Percentiles rank a stretch among this genome's conserved stretches.
phyloP scores from a whole-genome alignment of 1,140 invertebrate genomes.

The Lepidurus apus region DNA sequence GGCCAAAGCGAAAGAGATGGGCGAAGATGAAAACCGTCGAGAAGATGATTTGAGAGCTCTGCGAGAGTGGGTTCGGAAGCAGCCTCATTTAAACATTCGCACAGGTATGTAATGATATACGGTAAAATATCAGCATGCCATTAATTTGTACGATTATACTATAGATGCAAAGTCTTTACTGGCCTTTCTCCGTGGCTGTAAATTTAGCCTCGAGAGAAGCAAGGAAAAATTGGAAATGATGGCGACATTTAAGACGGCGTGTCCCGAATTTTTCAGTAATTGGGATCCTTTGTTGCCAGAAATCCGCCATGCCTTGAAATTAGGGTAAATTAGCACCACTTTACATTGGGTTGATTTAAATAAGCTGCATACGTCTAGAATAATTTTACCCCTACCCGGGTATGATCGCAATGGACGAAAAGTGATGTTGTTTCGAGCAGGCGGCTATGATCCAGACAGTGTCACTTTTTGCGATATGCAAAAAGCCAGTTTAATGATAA shows the following conservation, averaged over 20 bases:
- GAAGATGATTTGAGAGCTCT: constrained; percentile 53
- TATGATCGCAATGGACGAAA: constrained; percentile 68
- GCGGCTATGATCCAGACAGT: constrained; percentile 48
- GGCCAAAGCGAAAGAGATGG: constrained; percentile 51
- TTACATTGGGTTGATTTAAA: not conserved
- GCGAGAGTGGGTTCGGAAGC: constrained; percentile 52
- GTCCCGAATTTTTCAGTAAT: constrained; percentile 49
- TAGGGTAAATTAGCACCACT: constrained; percentile 38
- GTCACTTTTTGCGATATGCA: constrained; percentile 35
- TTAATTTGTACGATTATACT: constrained; percentile 19
- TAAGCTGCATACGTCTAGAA: constrained; percentile 50
- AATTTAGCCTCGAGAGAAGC: constrained; percentile 51
- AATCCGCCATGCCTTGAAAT: constrained; percentile 44
- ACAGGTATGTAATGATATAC: not conserved
- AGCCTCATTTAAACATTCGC: not conserved
- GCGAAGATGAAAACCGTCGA: constrained; percentile 53
- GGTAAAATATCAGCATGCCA: constrained; percentile 36
- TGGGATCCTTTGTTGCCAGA: constrained; percentile 47
- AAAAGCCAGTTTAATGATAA: not conserved
- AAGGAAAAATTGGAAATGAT: constrained; percentile 51
- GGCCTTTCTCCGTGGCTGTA: constrained; percentile 51
- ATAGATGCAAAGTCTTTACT: constrained; percentile 49
- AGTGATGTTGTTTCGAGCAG: constrained; percentile 60
- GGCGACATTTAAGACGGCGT: constrained; percentile 45
- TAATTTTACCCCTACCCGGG: constrained; percentile 67